Evolutionary conservation across 1,140 invertebrate genomes (phyloP), one percentile per base, ranked within the genome.

Genomic region (Drosophila truncata): DNA sequence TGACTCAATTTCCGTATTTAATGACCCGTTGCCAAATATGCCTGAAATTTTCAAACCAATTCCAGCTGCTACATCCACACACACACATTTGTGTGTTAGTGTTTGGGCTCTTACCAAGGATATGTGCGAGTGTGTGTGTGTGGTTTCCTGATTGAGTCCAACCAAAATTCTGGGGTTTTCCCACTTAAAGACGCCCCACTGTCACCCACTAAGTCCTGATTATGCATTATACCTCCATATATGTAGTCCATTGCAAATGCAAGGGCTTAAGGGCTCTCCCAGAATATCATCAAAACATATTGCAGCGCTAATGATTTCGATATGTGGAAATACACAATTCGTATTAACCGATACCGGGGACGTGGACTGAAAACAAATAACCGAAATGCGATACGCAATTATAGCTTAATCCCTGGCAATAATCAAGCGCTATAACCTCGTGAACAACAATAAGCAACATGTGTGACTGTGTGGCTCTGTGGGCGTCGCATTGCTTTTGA

Each of bases 1-100:
- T 91, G 88, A 88, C 81, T 91, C 88, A 88, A 91, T 91, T 91
- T 91, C 82, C 90, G 82, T 80, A 91, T 91, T 91, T 91, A 91
- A 91, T 91, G 90, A 91, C 71, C 80, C 90, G 82, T 91, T 91
- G 72, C 84, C 79, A 86, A 87, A 87, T 82, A 80, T 82, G 83
- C 82, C 81, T 64, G 82, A 84, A 83, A 80, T 80, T 84, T 84
- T 84, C 46, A 64, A 83, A 79, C 79, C 80, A 65, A 84, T 80
- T 78, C 57, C 64, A 63, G 61, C 62, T 70, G 64, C 65, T 65
- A 57, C 16, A 55, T 10, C 18, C 50, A 35, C 50, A 54, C 41
- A 42, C 10, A 44, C 42, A 23, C 20, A 16, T 31, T 25, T 62
- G 27, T 61, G 54, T 50, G 20, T 41, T n/a, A 25, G 42, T 41